Conservation (phyloP, 2,888 invertebrate species). For the Cantharis rufa region DNA sequence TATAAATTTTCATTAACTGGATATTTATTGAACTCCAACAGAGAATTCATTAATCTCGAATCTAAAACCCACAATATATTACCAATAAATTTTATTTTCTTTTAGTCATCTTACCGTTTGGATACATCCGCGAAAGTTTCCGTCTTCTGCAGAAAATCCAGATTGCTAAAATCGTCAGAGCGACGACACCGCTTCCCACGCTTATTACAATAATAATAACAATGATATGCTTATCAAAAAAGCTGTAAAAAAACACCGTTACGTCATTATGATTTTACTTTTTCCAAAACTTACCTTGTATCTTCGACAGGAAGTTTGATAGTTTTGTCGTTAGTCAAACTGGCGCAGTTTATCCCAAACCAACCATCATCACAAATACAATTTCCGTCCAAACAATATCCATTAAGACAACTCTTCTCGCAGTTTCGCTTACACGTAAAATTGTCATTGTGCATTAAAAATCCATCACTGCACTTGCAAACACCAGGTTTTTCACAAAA, state of each 20-base stretch:
- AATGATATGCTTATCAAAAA: neutral
- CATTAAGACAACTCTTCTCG: slow-evolving; percentile 16
- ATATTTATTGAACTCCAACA: neutral
- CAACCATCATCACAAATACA: slow-evolving; percentile 28
- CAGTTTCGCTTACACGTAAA: slow-evolving; percentile 16
- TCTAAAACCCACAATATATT: neutral
- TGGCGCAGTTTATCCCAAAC: slow-evolving; percentile 3
- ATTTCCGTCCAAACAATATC: slow-evolving; percentile 20
- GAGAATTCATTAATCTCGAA: neutral
- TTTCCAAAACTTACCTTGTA: neutral
- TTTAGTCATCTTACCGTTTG: neutral
- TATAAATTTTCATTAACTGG: neutral
- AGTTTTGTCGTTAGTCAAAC: neutral
- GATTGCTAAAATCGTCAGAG: neutral
- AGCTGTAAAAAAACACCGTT: neutral
- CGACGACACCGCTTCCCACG: neutral
- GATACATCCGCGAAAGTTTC: neutral
- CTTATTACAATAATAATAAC: neutral
- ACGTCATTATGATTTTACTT: neutral
- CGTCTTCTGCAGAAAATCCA: slow-evolving; percentile 33
- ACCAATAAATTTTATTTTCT: neutral
- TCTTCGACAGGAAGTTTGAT: neutral
- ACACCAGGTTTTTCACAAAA: slow-evolving; percentile 42
- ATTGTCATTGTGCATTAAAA: slow-evolving; percentile 5
- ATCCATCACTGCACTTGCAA: slow-evolving; percentile 45